A percentile compares a stretch with the other conserved stretches of the same genome.
These are phyloP conservation scores for Sthenelais limicola DNA, from an alignment of 2,888 invertebrate genomes.

Conservation along the genomic window DNA sequence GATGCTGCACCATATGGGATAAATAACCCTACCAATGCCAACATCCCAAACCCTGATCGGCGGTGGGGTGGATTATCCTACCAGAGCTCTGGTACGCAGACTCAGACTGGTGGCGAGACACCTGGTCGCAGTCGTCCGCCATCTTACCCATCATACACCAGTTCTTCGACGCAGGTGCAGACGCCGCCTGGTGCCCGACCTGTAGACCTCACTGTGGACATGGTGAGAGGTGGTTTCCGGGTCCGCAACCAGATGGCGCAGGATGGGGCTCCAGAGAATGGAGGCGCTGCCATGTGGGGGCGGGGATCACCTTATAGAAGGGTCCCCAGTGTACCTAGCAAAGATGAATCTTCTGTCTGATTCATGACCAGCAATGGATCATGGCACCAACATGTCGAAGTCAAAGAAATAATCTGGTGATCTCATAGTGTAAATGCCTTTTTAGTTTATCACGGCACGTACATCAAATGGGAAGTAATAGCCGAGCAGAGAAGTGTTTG, in stretches of 20 bases:
- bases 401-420: too few species aligned
- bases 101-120: constrained; percentile 5
- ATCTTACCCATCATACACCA: background rate
- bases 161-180: constrained; percentile 21
- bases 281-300: background rate
- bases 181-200: constrained; percentile 19
- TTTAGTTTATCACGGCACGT: too few species aligned
- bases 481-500: too few species aligned
- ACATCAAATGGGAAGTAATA: too few species aligned
- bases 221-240: constrained; percentile 3
- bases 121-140: background rate
- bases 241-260: constrained; percentile 4
- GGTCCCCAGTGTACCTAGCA: background rate
- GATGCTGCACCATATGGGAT: constrained; percentile 7
- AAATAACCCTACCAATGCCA: constrained; percentile 33
- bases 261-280: background rate
- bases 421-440: too few species aligned
- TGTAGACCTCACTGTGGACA: constrained; percentile 39
- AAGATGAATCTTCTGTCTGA: constrained; percentile 31
- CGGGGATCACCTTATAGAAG: constrained; percentile 13
- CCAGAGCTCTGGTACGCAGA: constrained; percentile 15
- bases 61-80: background rate
- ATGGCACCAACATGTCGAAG: too few species aligned
- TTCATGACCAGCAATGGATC: too few species aligned
- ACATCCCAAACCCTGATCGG: background rate